Evolutionary conservation across 1,140 invertebrate genomes (phyloP), one percentile per base, ranked within the genome.

Genomic region (Paramacrobiotus metropolitanus): DNA sequence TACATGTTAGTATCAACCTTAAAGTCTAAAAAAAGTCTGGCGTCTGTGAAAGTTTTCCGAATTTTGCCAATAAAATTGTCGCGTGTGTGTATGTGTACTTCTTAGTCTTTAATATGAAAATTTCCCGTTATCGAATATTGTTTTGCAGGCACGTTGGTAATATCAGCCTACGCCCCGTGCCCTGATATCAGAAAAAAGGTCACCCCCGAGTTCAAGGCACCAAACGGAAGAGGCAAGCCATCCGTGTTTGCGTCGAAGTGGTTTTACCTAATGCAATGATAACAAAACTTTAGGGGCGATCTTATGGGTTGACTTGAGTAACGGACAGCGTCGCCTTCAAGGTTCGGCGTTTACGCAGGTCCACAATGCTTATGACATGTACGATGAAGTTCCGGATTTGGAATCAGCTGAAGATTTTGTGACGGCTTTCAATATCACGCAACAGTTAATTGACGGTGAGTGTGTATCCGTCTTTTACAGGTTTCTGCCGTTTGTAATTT

Each of bases 101-200:
- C n/a, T n/a, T n/a, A n/a, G n/a, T n/a, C n/a, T n/a, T n/a, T n/a
- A n/a, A n/a, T n/a, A n/a, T n/a, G n/a, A n/a, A n/a, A n/a, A n/a
- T n/a, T n/a, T n/a, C n/a, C n/a, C n/a, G n/a, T n/a, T n/a, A n/a
- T n/a, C n/a, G n/a, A n/a, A n/a, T n/a, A n/a, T n/a, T n/a, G n/a
- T n/a, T n/a, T n/a, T n/a, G n/a, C 68, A 74, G 78, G 91, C 29
- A 89, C 90, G 18, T 74, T 98, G 2, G 92, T 98, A 0, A 79
- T 98, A 21, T 94, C 90, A 1, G 83, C 85, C 0, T 98, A 97
- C 73, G 92, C 87, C 0, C 87, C 86, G 0, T 96, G 91, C 74
- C 83, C 85, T 0, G 85, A 95, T 71, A 80, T 95, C 20, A 80
- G 75, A 29, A 78, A 69, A 65, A 71, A 78, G 44, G 79, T 94